A percentile compares a stretch with the other conserved stretches of the same genome.
Conservation (phyloP, 2,797 vertebrate genomes). For the Acanthiza pusilla region DNA sequence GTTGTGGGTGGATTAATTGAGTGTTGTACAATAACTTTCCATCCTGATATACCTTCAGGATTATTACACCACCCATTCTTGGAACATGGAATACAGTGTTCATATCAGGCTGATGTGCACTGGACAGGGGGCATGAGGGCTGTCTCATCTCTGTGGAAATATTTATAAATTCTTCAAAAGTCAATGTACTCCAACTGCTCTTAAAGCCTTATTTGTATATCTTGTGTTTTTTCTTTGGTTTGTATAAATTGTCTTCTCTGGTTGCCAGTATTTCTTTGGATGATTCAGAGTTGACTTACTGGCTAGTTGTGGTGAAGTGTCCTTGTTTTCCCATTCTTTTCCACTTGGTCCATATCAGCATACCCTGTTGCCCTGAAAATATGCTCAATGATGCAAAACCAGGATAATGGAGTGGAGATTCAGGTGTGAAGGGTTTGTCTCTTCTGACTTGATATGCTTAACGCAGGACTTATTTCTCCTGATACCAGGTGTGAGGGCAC, state of each 20-base stretch:
- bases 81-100: neutral
- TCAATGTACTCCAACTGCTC: neutral
- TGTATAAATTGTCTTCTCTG: neutral
- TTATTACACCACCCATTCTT: neutral
- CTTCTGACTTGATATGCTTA: neutral
- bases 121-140: neutral
- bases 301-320: neutral
- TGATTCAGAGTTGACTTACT: neutral
- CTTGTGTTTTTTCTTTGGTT: neutral
- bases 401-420: neutral
- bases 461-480: neutral
- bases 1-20: neutral
- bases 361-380: neutral
- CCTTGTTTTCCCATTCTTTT: neutral
- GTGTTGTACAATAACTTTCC: neutral
- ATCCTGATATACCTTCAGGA: neutral
- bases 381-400: neutral
- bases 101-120: neutral
- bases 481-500: neutral
- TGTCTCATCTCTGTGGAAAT: neutral
- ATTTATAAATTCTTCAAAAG: neutral
- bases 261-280: neutral
- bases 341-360: neutral
- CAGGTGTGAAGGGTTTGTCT: neutral
- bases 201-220: neutral